Percentiles rank a stretch among this genome's conserved stretches.
Conservation (phyloP, 2,797 vertebrate species). For the Pipistrellus kuhlii region DNA sequence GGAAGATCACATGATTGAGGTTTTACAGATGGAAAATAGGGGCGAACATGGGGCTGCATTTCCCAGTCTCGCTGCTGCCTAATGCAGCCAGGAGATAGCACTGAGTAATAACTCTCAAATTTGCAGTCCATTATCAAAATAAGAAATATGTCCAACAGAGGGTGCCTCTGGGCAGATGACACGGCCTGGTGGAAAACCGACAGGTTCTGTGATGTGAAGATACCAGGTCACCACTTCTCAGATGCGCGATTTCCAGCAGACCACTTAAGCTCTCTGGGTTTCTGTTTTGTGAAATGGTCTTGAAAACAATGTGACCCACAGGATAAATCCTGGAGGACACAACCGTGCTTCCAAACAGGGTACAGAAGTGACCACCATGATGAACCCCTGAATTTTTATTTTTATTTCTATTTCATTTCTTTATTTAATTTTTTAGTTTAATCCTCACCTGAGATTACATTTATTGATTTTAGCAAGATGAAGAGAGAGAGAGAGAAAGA, state of each 20-base stretch:
- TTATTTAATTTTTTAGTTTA: not conserved
- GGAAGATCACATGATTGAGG: conserved; percentile 45
- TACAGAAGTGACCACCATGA: not conserved
- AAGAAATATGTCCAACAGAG: not conserved
- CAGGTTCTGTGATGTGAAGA: not conserved
- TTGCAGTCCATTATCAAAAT: conserved; percentile 49
- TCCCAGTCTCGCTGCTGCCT: not conserved
- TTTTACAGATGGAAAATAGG: not conserved
- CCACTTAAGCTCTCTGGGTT: not conserved
- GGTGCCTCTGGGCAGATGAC: not conserved
- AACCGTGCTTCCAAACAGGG: not conserved
- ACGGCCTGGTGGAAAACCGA: not conserved
- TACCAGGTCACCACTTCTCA: not conserved
- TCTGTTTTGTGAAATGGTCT: not conserved
- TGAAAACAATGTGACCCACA: not conserved
- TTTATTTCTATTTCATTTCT: not conserved
- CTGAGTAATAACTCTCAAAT: conserved; percentile 10
- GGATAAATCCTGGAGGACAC: not conserved
- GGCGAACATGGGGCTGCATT: not conserved
- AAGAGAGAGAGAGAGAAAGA: not conserved
- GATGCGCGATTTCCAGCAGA: not conserved
- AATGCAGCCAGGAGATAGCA: not conserved
- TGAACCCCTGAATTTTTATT: not conserved
- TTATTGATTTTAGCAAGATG: not conserved
- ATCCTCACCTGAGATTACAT: not conserved